These are phyloP conservation scores for Glandiceps talaboti DNA, from an alignment of 53 echinoderm and acorn worm genomes.

Conservation along the genomic window DNA sequence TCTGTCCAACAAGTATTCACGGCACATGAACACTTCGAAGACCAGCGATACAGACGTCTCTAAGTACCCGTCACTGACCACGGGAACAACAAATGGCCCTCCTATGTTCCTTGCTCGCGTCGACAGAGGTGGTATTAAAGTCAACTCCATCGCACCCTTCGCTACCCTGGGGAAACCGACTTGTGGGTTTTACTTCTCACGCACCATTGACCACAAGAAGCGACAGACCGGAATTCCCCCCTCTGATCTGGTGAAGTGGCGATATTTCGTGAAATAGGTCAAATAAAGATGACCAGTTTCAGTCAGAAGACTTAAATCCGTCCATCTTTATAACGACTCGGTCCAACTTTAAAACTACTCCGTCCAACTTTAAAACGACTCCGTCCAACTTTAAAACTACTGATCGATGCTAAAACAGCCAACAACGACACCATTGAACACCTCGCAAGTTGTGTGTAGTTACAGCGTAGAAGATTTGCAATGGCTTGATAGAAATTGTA, in stretches of 20 bases:
- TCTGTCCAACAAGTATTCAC: slow-evolving; percentile 36
- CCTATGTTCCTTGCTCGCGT: background rate
- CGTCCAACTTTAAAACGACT: background rate
- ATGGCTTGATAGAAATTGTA: too few relatives aligned
- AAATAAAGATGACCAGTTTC: too few relatives aligned
- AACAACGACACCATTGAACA: too few relatives aligned
- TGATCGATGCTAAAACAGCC: too few relatives aligned
- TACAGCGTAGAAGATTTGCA: too few relatives aligned
- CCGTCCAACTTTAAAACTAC: background rate
- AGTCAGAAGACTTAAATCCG: background rate
- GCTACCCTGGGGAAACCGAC: slow-evolving; percentile 80
- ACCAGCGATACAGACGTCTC: background rate
- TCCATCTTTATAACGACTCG: background rate
- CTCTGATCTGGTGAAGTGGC: slow-evolving; percentile 76
- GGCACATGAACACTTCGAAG: slow-evolving; percentile 22
- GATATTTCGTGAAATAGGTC: slow-evolving; percentile 82
- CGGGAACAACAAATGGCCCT: slow-evolving; percentile 2
- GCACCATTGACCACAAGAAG: slow-evolving; percentile 79
- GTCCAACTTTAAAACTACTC: background rate
- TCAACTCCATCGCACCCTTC: slow-evolving; percentile 95
- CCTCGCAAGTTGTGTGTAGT: too few relatives aligned
- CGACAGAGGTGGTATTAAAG: slow-evolving; percentile 40
- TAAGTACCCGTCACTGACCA: background rate
- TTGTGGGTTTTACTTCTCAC: slow-evolving; percentile 86
- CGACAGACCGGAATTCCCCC: slow-evolving; percentile 67